phyloP scores from a whole-genome alignment of 2,888 invertebrate species.

The Meta bourneti region DNA sequence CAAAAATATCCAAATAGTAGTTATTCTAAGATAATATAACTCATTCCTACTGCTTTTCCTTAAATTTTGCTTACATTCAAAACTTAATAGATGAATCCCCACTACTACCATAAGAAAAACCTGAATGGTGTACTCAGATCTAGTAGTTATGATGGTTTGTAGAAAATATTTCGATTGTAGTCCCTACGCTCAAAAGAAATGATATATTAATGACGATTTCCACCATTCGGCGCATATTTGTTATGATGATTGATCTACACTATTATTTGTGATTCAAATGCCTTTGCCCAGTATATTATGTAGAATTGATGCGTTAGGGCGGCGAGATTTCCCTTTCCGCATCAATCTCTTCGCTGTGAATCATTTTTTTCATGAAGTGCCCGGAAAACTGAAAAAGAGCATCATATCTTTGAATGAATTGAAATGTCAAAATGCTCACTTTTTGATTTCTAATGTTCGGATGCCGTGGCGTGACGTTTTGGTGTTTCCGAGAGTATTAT shows the following conservation, averaged over 20 bases:
- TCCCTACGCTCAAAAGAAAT: background rate
- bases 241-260: constrained; percentile 18
- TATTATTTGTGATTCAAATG: constrained; percentile 34
- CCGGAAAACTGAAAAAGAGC: constrained; percentile 5
- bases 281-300: constrained; percentile 18
- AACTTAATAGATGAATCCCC: too few relatives aligned
- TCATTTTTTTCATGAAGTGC: background rate
- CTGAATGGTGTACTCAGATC: too few relatives aligned
- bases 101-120: too few relatives aligned
- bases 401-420: background rate
- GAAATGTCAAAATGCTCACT: background rate
- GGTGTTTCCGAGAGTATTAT: too few relatives aligned
- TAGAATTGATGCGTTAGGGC: constrained; percentile 26
- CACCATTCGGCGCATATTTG: constrained; percentile 4
- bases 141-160: too few relatives aligned
- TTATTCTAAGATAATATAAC: too few relatives aligned
- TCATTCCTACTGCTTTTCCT: too few relatives aligned
- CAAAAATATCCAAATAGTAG: too few relatives aligned
- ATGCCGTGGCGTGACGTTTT: too few relatives aligned
- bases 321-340: constrained; percentile 12
- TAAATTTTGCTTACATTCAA: too few relatives aligned
- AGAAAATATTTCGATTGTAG: too few relatives aligned
- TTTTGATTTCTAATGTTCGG: too few relatives aligned
- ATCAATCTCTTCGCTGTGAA: constrained; percentile 10
- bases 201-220: constrained; percentile 9